phyloP scores from a whole-genome alignment of 2,113 vertebrate species.

The Leucopsar rothschildi region DNA sequence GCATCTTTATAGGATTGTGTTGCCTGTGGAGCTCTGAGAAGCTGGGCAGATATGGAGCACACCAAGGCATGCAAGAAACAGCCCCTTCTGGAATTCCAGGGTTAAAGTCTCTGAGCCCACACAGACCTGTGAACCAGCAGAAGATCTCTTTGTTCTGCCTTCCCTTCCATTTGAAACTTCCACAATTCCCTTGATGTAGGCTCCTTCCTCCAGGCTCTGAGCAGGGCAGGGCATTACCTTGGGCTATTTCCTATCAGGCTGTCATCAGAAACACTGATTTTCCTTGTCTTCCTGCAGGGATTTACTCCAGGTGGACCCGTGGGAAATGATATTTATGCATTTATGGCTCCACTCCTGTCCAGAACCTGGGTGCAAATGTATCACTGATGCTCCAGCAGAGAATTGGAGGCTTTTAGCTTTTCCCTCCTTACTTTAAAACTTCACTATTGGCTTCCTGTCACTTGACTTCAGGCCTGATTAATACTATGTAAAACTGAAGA shows the following conservation, averaged over 20 bases:
- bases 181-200: background rate
- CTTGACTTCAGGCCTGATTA: conserved; percentile 43
- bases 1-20: background rate
- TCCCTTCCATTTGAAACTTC: background rate
- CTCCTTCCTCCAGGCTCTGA: background rate
- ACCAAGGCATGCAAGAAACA: background rate
- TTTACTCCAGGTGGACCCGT: background rate
- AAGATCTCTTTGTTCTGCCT: background rate
- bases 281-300: background rate
- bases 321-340: background rate
- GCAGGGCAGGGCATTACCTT: background rate
- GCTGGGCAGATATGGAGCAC: background rate
- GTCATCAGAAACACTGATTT: background rate
- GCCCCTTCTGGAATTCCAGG: background rate
- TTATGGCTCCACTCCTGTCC: background rate
- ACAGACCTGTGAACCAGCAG: background rate
- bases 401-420: background rate
- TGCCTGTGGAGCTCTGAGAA: background rate
- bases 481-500: conserved; percentile 51
- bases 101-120: background rate
- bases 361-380: background rate
- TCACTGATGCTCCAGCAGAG: background rate
- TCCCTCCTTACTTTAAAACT: background rate
- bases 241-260: background rate
- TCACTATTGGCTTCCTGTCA: conserved; percentile 42